These are phyloP conservation scores for Ditylenchus dipsaci DNA, from an alignment of 1,140 invertebrate genomes.

Conservation along the genomic window DNA sequence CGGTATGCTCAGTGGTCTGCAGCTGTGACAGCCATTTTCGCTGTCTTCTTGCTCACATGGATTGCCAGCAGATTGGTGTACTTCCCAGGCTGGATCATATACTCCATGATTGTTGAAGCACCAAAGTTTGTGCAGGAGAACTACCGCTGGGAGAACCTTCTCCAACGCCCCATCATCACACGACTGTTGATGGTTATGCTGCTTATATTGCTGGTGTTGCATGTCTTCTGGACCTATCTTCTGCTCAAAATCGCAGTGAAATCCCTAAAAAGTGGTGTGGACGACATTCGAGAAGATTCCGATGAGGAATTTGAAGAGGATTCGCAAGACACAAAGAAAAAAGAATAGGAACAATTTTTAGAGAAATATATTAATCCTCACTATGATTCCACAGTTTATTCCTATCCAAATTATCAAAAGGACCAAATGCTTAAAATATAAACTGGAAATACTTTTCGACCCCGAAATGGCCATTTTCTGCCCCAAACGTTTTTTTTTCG, in stretches of 20 bases:
- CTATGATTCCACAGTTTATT: no score
- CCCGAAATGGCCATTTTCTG: no score
- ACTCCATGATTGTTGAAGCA: conserved; percentile 49
- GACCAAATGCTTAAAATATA: no score
- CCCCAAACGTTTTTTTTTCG: no score
- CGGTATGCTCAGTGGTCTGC: conserved; percentile 55
- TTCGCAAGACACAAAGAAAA: conserved; percentile 7
- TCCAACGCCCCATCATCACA: conserved; percentile 51
- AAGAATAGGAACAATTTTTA: conserved; percentile 3
- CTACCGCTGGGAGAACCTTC: conserved; percentile 20
- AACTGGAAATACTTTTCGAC: no score
- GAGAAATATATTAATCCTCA: no score
- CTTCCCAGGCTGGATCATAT: conserved; percentile 70
- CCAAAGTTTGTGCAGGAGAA: conserved; percentile 40
- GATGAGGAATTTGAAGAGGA: conserved; percentile 26
- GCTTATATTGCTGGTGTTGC: conserved; percentile 43
- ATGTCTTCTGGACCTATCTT: conserved; percentile 55
- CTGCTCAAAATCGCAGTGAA: conserved; percentile 54
- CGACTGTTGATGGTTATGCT: conserved; percentile 47
- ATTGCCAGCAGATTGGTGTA: conserved; percentile 77
- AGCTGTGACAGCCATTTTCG: conserved; percentile 72
- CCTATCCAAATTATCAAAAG: no score
- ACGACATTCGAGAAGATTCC: conserved; percentile 48
- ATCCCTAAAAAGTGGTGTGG: conserved; percentile 34
- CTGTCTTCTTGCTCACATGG: conserved; percentile 81